Evolutionary conservation across 2,888 invertebrate species (phyloP), one percentile per base, ranked within the genome.

Genomic region (Smittia sp.): DNA sequence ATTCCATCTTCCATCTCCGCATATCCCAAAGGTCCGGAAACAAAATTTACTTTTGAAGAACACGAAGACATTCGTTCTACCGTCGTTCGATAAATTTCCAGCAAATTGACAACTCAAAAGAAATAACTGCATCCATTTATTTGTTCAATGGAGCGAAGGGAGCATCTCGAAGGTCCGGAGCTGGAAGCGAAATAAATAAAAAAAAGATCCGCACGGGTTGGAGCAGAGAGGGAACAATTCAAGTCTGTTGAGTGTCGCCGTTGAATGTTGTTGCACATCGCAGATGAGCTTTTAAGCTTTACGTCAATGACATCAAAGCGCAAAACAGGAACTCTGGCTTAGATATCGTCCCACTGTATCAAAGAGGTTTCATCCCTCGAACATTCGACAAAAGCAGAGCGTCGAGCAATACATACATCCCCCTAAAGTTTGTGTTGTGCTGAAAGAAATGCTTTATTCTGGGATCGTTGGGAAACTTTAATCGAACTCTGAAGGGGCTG

Each of bases 61-160:
- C 63, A 63, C 63, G 15, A 63, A 63, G 27, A 63, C 63, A 63
- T n/a, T n/a, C 22, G 22, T n/a, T 58, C 2, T 24, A n/a, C 58
- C 4, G 15, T n/a, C 27, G 25, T 63, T 27, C 62, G 62, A 72
- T 32, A 72, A 54, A 72, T 54, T 54, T 72, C 58, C 54, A 72
- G 58, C 72, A 72, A 72, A 62, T 72, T 72, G 72, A 72, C 72
- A 72, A 62, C 72, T 72, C 72, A 54, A 72, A 72, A 72, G 72
- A 54, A 72, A 72, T 62, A 72, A 72, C 62, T 72, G 58, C 72
- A 72, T 38, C 32, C 72, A 72, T 69, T 69, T 69, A 69, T 69
- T 69, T 69, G 25, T 27, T 46, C 69, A 54, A 13, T 25, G 69
- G 25, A 54, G 69, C 54, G 22, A 69, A 20, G 27, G 18, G 11